Evolutionary conservation across 2,888 invertebrate genomes (phyloP).

Genomic region (Catocala sponsa): DNA sequence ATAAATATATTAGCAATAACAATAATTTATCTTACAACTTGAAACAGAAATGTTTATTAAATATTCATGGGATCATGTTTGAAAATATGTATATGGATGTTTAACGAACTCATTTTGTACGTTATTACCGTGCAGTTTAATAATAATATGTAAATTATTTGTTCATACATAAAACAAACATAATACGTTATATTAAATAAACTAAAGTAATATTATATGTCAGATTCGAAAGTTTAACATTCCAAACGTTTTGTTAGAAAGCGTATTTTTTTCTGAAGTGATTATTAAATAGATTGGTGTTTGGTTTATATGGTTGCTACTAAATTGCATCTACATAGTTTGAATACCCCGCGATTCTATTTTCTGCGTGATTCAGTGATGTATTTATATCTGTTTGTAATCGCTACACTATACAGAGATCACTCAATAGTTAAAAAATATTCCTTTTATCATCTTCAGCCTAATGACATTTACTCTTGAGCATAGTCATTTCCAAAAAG

Average conservation of each 20-base stretch:
- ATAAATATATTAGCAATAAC: constrained; percentile 7
- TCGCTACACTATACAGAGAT: too few species aligned
- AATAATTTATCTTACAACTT: constrained; percentile 9
- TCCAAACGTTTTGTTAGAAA: not conserved
- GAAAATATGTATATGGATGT: constrained; percentile 9
- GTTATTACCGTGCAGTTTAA: constrained; percentile 5
- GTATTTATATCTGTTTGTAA: too few species aligned
- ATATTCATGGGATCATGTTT: constrained; percentile 14
- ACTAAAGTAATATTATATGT: constrained; percentile 1
- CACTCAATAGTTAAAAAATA: too few species aligned
- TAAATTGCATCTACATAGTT: too few species aligned
- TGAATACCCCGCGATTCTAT: too few species aligned
- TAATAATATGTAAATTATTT: constrained; percentile 7
- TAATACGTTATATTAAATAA: constrained; percentile 1
- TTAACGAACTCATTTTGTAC: constrained; percentile 8
- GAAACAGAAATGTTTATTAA: constrained; percentile 9
- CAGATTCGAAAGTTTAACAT: not conserved
- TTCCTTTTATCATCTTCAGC: too few species aligned
- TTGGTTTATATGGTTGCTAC: too few species aligned
- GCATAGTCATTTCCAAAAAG: too few species aligned
- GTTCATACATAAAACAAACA: constrained; percentile 1
- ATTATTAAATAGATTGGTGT: too few species aligned
- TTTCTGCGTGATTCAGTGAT: too few species aligned
- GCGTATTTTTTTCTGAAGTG: too few species aligned
- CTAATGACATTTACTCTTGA: too few species aligned